Base-by-base conservation (phyloP, 1,140 invertebrate species). In the Drosophila paulistorum region DNA sequence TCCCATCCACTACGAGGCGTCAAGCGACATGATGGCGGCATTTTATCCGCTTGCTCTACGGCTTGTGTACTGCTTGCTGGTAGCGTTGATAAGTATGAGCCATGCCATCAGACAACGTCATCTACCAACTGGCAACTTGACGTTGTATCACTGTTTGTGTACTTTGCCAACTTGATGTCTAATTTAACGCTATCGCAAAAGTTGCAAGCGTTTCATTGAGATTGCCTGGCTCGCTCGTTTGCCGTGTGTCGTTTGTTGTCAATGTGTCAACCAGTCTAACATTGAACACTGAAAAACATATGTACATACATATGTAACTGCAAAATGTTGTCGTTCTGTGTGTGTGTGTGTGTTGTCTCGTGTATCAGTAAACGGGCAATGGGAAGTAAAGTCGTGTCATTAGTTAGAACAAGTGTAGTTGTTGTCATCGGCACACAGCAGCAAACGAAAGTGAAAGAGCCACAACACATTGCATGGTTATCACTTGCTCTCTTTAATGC, bases 161-260 rank as follows among this genome's bases (percentile, higher is more conserved):
- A 74, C 80, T 68, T 71, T 72, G 57, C 84, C 80, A 87, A 89
- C 80, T 78, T 84, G 84, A 89, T 87, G 84, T 87, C 84, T 87
- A 87, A 87, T 87, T 87, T 87, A 89, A 89, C 84, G 85, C 84
- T 84, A 84, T 89, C 84, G 80, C 62, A 78, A 81, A 72, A 74
- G 84, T 84, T 77, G 51, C 74, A 84, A 75, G 74, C 61, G 55
- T 83, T 87, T 76, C 76, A 3, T 64, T 35, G 77, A 70, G 65
- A 58, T 83, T 87, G 79, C 79, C 11, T 68, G 23, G n/a, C 60
- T 59, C 3, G 26, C 35, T 37, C 9, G 2, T 1, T 17, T 23
- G 54, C 39, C 42, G 65, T 74, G 62, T 71, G 41, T 39, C 64
- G 64, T 30, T 30, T 30, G 30, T 76, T 86, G 83, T 89, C 83